Evolutionary conservation across 2,797 vertebrate genomes (phyloP).

Genomic region (Heliangelus exortis): DNA sequence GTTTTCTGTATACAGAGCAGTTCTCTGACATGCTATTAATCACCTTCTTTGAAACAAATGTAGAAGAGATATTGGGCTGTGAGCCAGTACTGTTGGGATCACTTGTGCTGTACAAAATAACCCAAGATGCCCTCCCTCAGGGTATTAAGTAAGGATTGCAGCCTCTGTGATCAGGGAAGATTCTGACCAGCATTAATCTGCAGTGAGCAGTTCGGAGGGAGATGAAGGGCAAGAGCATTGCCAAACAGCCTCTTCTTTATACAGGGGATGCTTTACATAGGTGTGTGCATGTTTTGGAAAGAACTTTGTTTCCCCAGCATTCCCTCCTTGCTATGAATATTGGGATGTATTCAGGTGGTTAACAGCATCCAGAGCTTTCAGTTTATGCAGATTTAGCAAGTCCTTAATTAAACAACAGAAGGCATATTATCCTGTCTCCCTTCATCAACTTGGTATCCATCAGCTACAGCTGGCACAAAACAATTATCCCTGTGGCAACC

Average conservation of each 20-base stretch:
- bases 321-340: background rate
- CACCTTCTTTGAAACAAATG: background rate
- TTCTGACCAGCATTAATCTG: constrained; percentile 30
- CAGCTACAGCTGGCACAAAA: constrained; percentile 61
- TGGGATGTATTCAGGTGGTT: background rate
- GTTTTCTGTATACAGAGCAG: background rate
- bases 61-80: constrained; percentile 10
- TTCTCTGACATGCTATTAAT: constrained; percentile 41
- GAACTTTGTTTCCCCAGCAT: background rate
- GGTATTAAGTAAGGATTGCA: constrained; percentile 53
- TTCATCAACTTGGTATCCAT: constrained; percentile 65
- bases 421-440: constrained; percentile 55
- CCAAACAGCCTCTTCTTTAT: background rate
- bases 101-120: background rate
- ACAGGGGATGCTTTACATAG: background rate
- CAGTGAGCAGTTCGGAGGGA: background rate
- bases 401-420: constrained; percentile 68
- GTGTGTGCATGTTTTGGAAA: background rate
- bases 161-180: background rate
- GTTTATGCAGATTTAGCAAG: constrained; percentile 38
- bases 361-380: constrained; percentile 17
- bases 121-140: constrained; percentile 9
- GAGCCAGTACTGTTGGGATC: constrained; percentile 35
- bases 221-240: background rate
- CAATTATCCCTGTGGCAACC: constrained; percentile 68